Conservation (phyloP, 2,888 invertebrate species). For the Agapostemon virescens region DNA sequence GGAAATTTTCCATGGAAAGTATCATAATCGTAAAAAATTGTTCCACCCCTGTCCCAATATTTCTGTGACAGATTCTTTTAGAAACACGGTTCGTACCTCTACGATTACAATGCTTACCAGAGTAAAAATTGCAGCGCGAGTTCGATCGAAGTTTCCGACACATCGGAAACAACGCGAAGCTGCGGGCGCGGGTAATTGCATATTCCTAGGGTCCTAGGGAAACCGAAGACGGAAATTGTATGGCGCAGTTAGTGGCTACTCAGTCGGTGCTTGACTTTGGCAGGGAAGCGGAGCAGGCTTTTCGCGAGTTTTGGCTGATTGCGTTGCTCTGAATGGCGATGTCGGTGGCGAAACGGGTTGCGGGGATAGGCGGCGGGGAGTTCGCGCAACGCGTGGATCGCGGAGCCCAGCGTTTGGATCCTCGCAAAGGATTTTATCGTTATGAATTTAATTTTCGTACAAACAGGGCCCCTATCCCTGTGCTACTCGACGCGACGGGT, state of each 20-base stretch:
- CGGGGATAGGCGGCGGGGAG: neutral
- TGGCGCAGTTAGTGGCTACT: slow-evolving; percentile 59
- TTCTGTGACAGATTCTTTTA: too few relatives aligned
- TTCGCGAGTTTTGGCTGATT: slow-evolving; percentile 56
- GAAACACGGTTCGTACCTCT: too few relatives aligned
- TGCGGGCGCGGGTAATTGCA: neutral
- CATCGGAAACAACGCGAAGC: neutral
- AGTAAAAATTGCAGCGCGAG: neutral
- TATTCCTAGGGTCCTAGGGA: neutral
- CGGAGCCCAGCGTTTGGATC: slow-evolving; percentile 41
- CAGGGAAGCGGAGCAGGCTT: slow-evolving; percentile 29
- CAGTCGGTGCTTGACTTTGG: slow-evolving; percentile 60
- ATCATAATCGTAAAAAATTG: too few relatives aligned
- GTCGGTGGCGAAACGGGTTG: neutral
- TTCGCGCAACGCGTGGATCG: slow-evolving; percentile 7
- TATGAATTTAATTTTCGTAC: slow-evolving; percentile 79
- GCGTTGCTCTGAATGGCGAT: slow-evolving; percentile 54
- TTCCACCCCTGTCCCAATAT: too few relatives aligned
- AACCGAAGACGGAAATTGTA: slow-evolving; percentile 32
- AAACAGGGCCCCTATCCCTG: slow-evolving; percentile 68
- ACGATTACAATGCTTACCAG: too few relatives aligned
- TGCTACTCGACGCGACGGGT: slow-evolving; percentile 66
- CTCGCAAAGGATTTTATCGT: slow-evolving; percentile 76
- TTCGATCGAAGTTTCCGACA: neutral
- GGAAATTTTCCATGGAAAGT: too few relatives aligned